Evolutionary conservation across 2,797 vertebrate species (phyloP).

Genomic region (Acipenser ruthenus): DNA sequence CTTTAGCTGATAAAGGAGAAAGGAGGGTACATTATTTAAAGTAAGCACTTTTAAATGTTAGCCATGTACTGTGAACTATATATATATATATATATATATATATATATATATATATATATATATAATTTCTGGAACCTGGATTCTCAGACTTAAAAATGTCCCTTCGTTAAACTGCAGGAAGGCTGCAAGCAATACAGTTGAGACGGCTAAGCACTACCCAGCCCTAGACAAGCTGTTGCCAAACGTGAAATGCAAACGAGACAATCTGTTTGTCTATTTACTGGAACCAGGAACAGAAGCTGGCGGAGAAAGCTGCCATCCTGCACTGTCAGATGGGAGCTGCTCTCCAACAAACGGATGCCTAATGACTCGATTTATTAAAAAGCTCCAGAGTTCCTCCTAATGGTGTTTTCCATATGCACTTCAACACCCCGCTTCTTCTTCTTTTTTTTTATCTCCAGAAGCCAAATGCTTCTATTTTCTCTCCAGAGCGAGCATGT

Average conservation of each 20-base stretch:
- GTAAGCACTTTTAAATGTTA: too few relatives aligned
- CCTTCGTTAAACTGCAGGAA: constrained; percentile 32
- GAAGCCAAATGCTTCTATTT: constrained; percentile 73
- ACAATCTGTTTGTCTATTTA: constrained; percentile 95
- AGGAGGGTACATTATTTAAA: too few relatives aligned
- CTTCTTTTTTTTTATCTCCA: constrained; percentile 62
- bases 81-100: too few relatives aligned
- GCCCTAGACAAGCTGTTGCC: constrained; percentile 72
- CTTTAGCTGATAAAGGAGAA: too few relatives aligned
- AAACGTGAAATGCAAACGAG: constrained; percentile 85
- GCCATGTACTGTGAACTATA: background rate
- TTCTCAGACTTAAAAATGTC: constrained; percentile 25
- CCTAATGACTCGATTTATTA: constrained; percentile 97
- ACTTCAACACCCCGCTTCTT: constrained; percentile 52
- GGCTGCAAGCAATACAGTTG: constrained; percentile 21
- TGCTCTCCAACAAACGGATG: constrained; percentile 87
- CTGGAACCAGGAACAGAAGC: constrained; percentile 85
- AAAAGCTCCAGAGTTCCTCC: constrained; percentile 70
- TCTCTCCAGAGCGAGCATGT: constrained; percentile 66
- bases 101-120: constrained; percentile 5
- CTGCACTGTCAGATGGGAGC: constrained; percentile 88
- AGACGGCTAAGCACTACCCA: constrained; percentile 42
- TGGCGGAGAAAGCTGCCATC: constrained; percentile 70
- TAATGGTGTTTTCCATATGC: constrained; percentile 90
- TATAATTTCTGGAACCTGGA: constrained; percentile 31